These are phyloP conservation scores for Drosophila hydei DNA, from an alignment of 1,140 invertebrate species.

Conservation along the genomic window DNA sequence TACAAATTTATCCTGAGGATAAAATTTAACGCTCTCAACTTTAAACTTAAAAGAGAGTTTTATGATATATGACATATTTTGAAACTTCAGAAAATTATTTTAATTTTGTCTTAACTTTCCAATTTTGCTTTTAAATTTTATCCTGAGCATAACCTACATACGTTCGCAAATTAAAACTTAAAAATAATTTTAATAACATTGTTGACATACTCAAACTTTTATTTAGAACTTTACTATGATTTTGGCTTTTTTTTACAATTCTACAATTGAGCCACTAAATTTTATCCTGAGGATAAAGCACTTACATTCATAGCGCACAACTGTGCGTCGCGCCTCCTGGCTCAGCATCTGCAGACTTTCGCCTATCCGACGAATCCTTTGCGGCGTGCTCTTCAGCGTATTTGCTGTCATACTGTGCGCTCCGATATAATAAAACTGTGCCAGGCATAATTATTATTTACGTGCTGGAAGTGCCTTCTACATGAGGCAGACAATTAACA, in stretches of 20 bases:
- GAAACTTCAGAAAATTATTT: too few species aligned
- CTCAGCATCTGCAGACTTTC: conserved; percentile 73
- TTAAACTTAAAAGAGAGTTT: too few species aligned
- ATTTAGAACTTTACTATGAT: neutral
- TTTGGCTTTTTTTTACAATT: neutral
- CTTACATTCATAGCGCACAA: conserved; percentile 72
- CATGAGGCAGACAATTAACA: conserved; percentile 77
- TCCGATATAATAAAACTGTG: neutral
- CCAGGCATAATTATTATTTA: neutral
- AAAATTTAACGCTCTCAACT: too few species aligned
- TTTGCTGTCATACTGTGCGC: conserved; percentile 21
- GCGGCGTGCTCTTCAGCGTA: conserved; percentile 48
- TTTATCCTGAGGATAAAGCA: conserved; percentile 12
- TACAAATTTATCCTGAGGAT: too few species aligned
- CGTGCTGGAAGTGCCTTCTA: conserved; percentile 38
- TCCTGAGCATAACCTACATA: neutral
- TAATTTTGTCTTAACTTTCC: too few species aligned
- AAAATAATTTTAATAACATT: neutral
- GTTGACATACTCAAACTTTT: too few species aligned
- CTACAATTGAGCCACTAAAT: neutral
- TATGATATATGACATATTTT: too few species aligned
- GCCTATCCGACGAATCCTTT: conserved; percentile 63
- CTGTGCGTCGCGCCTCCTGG: conserved; percentile 60
- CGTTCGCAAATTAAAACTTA: neutral
- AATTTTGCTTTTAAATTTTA: too few species aligned